Base-by-base conservation (phyloP, 53 echinoderm and acorn worm genomes). In the Zoroaster sp. region DNA sequence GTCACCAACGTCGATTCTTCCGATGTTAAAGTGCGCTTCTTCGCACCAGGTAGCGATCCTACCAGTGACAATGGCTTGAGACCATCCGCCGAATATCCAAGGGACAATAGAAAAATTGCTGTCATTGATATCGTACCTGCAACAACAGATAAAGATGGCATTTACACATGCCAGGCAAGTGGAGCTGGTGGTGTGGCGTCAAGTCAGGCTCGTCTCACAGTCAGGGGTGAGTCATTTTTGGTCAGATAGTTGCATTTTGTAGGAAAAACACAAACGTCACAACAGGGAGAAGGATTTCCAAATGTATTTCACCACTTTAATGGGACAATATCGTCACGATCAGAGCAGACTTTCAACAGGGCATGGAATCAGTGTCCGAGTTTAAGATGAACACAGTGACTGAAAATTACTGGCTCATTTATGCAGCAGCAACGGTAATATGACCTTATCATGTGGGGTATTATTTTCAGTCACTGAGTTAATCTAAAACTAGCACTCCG, bases 141-240 rank as follows among this genome's bases (percentile, higher is more conserved):
- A 1, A 49, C 68, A 1, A 20, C 35, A 17, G 51, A 77, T 3
- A 65, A 80, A 21, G 90, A 70, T 31, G 96, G 96, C 8, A 53
- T n/a, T 13, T 96, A 94, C 47, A 87, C 67, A 2, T 96, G 96
- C 63, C 15, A 49, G 43, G 94, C 94, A 4, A 81, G 87, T 11
- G 92, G 85, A 11, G 90, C 39, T 34, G 66, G 88, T 6, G 96
- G 96, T n/a, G 66, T 59, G 3, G 77, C 74, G 7, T 66, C 66
- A 15, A 31, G 49, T 13, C 59, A 49, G 17, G 88, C 95, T 21
- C 36, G 0, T 6, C 45, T 95, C 39, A 20, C 37, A 13, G 88
- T 95, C 15, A 71, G 83, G 35, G 83, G 95, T 95, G 59, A 89
- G 86, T 78, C n/a, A 35, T 77, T 32, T 37, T 7, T 14, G 4